A percentile compares a stretch with the other conserved stretches of the same genome.
Conservation (phyloP, 2,888 invertebrate species). For the Nysson spinosus region DNA sequence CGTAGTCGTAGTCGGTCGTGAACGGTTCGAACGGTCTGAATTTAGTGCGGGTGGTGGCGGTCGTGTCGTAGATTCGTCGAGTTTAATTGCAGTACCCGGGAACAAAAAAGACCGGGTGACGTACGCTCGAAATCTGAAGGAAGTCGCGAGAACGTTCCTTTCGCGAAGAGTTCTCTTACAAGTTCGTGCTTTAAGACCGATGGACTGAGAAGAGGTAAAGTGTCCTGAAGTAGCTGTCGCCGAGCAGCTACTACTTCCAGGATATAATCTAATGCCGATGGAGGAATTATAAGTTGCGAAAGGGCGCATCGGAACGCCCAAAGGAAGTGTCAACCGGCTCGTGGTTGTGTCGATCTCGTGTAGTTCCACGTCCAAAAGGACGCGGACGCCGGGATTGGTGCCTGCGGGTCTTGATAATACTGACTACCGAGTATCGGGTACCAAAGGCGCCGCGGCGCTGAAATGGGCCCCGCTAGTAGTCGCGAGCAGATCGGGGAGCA, state of each 20-base stretch:
- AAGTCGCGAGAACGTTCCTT: neutral
- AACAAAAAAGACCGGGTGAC: slow-evolving; percentile 9
- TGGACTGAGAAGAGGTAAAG: slow-evolving; percentile 16
- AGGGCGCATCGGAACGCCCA: slow-evolving; percentile 40
- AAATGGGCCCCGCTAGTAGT: slow-evolving; percentile 74
- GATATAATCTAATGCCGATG: slow-evolving; percentile 37
- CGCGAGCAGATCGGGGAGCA: slow-evolving; percentile 73
- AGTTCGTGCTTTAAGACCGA: slow-evolving; percentile 5
- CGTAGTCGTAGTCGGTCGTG: slow-evolving; percentile 6
- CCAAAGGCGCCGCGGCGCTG: slow-evolving; percentile 55
- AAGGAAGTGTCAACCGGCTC: slow-evolving; percentile 34
- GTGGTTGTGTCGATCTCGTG: slow-evolving; percentile 30
- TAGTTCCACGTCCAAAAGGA: slow-evolving; percentile 28
- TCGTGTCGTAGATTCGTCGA: slow-evolving; percentile 23
- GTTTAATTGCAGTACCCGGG: neutral
- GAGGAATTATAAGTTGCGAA: slow-evolving; percentile 31
- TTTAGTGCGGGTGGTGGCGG: slow-evolving; percentile 28
- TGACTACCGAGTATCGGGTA: slow-evolving; percentile 18
- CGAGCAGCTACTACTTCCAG: slow-evolving; percentile 37
- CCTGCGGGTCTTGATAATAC: slow-evolving; percentile 21
- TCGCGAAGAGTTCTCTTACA: too few species aligned
- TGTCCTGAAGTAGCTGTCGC: slow-evolving; percentile 40
- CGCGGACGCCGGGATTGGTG: slow-evolving; percentile 27
- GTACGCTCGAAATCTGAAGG: slow-evolving; percentile 13
- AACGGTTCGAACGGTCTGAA: slow-evolving; percentile 11